Percentiles rank a stretch among this genome's conserved stretches.
Evolutionary conservation across 2,113 vertebrate genomes (phyloP).

Genomic region (Dasyornis broadbenti): DNA sequence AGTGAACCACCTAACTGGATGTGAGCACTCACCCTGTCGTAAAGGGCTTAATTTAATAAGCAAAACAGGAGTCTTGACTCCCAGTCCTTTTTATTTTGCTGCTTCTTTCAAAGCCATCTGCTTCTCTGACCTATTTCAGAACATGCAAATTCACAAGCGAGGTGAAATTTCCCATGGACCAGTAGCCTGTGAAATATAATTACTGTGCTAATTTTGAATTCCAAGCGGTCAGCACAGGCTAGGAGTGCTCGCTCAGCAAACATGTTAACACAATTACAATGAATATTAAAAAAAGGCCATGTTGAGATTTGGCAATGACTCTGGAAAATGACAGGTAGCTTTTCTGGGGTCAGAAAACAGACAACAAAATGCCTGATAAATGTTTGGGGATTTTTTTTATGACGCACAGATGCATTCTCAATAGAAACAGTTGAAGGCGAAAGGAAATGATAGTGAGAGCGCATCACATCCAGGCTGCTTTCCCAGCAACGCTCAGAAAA

Average conservation of each 20-base stretch:
- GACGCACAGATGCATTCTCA: background rate
- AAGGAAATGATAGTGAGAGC: background rate
- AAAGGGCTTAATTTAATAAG: constrained; percentile 49
- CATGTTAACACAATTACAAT: background rate
- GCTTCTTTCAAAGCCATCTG: constrained; percentile 69
- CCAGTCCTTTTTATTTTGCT: background rate
- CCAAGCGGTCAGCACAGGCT: constrained; percentile 47
- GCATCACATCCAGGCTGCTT: background rate
- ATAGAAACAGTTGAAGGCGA: background rate
- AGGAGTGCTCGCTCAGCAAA: constrained; percentile 30
- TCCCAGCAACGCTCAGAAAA: background rate
- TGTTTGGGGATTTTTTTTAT: background rate
- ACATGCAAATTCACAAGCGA: constrained; percentile 54
- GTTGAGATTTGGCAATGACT: background rate
- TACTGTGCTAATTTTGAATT: constrained; percentile 70
- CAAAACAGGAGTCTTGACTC: constrained; percentile 42
- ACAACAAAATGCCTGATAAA: background rate
- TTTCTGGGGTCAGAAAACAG: background rate
- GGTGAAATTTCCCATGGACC: constrained; percentile 52
- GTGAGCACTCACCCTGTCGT: background rate
- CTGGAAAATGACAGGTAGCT: constrained; percentile 17
- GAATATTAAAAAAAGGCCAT: background rate
- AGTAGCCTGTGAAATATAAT: constrained; percentile 69
- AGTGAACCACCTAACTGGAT: constrained; percentile 42
- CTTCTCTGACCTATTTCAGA: constrained; percentile 63